Evolutionary conservation across 1,140 invertebrate genomes (phyloP).

Genomic region (Melitaea cinxia): DNA sequence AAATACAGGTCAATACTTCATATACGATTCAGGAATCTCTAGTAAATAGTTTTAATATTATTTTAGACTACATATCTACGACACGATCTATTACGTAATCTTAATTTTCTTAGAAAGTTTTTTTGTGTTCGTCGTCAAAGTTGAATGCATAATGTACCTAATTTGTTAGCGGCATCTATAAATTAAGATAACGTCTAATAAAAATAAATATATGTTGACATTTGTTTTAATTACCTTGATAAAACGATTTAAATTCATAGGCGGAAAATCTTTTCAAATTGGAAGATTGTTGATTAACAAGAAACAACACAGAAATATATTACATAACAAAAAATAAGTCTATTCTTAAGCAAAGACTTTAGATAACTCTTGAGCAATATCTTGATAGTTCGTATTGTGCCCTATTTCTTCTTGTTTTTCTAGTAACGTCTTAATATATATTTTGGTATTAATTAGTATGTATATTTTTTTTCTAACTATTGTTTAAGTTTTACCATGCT

Average conservation of each 20-base stretch:
- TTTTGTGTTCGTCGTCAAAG: constrained; percentile 5
- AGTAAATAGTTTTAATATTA: constrained; percentile 4
- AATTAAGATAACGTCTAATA: constrained; percentile 30
- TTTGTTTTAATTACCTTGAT: constrained; percentile 15
- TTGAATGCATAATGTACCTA: constrained; percentile 26
- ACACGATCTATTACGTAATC: constrained; percentile 12
- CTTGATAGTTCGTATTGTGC: too few species aligned
- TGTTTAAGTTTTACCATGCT: too few species aligned
- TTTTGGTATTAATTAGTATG: too few species aligned
- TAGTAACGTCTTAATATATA: too few species aligned
- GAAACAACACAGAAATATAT: too few species aligned
- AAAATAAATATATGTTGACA: constrained; percentile 7
- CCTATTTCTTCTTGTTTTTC: too few species aligned
- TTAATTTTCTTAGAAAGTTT: constrained; percentile 33
- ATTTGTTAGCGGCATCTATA: constrained; percentile 13
- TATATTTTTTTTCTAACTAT: too few species aligned
- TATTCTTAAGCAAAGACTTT: too few species aligned
- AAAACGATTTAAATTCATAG: constrained; percentile 1
- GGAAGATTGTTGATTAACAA: too few species aligned
- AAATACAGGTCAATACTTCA: not conserved
- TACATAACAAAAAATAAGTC: too few species aligned
- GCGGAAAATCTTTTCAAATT: not conserved
- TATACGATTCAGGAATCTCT: not conserved
- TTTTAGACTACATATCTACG: not conserved
- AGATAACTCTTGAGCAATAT: too few species aligned